phyloP scores from a whole-genome alignment of 2,888 invertebrate species.

The Alloplasta piceator region DNA sequence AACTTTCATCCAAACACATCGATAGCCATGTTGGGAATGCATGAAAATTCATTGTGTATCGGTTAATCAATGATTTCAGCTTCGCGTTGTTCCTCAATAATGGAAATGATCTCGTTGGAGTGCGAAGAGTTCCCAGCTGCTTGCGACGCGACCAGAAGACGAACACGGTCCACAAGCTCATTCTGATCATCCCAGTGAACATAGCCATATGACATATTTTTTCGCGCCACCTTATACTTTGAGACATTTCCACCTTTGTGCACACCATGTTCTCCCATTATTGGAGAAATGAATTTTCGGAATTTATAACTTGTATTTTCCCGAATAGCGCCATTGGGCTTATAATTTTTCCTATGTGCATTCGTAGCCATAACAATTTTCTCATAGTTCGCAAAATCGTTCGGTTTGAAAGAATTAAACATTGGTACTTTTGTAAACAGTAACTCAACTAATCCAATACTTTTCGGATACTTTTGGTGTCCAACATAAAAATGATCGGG shows the following conservation, averaged over 20 bases:
- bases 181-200: conserved; percentile 59
- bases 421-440: conserved; percentile 35
- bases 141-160: conserved; percentile 41
- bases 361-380: conserved; percentile 46
- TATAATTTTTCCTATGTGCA: conserved; percentile 51
- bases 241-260: conserved; percentile 16
- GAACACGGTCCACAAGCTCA: conserved; percentile 41
- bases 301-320: conserved; percentile 21
- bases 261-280: not conserved
- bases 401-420: not conserved
- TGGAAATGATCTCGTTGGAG: no score
- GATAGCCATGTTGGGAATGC: no score
- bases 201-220: conserved; percentile 20
- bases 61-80: no score
- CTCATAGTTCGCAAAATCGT: conserved; percentile 42
- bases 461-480: conserved; percentile 41
- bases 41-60: no score
- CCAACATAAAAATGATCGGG: conserved; percentile 14
- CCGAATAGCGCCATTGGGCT: conserved; percentile 13
- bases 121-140: conserved; percentile 46
- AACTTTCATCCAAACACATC: no score
- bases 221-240: conserved; percentile 9
- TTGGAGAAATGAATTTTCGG: conserved; percentile 25
- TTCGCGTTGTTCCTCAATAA: no score
- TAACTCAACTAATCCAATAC: conserved; percentile 22